Percentiles rank a stretch among this genome's conserved stretches.
Evolutionary conservation across 2,888 invertebrate genomes (phyloP).

Genomic region (Ceraclea dissimilis): DNA sequence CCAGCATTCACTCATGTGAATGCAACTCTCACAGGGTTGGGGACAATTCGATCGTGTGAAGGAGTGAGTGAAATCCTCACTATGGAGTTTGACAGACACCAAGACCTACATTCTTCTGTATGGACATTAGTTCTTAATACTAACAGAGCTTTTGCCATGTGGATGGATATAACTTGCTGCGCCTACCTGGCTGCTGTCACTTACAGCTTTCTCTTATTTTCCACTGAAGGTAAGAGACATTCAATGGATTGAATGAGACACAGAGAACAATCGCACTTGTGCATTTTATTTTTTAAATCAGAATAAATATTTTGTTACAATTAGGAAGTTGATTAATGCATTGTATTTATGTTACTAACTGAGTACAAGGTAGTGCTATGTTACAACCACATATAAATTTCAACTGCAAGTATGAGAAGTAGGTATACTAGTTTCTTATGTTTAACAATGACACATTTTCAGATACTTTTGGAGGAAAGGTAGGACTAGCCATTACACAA

Average conservation of each 20-base stretch:
- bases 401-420: no score
- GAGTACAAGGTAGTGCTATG: no score
- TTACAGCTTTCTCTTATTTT: slow-evolving; percentile 57
- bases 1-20: slow-evolving; percentile 79
- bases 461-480: slow-evolving; percentile 54
- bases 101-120: slow-evolving; percentile 58
- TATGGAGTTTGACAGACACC: slow-evolving; percentile 62
- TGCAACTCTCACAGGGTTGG: slow-evolving; percentile 72
- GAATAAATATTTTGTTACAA: no score
- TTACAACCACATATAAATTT: no score
- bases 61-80: slow-evolving; percentile 56
- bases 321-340: no score
- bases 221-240: slow-evolving; percentile 27
- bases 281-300: no score
- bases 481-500: slow-evolving; percentile 65
- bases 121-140: slow-evolving; percentile 43
- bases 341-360: no score
- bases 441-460: slow-evolving; percentile 25
- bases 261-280: no score
- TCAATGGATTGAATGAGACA: no score
- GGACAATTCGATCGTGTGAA: slow-evolving; percentile 71
- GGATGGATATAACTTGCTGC: slow-evolving; percentile 52
- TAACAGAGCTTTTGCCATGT: slow-evolving; percentile 48
- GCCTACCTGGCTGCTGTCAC: slow-evolving; percentile 53
- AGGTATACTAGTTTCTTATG: no score